Percentiles rank a stretch among this genome's conserved stretches.
phyloP scores from a whole-genome alignment of 1,140 invertebrate species.

The Trissolcus basalis region DNA sequence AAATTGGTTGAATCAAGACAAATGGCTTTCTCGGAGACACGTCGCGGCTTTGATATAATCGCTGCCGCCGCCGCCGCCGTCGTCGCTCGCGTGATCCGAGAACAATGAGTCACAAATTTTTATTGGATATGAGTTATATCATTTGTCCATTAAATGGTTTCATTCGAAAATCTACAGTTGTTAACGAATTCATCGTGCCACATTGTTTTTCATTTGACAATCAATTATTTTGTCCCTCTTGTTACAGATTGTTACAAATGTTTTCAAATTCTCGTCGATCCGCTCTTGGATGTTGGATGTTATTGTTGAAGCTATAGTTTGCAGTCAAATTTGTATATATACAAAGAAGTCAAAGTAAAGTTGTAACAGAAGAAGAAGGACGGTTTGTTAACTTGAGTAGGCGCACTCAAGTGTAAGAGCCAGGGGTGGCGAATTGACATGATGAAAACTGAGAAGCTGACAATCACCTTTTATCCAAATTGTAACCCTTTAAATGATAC shows the following conservation, averaged over 20 bases:
- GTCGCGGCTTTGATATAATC: constrained; percentile 47
- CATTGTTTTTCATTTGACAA: constrained; percentile 29
- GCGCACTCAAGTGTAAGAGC: constrained; percentile 26
- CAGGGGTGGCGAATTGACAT: constrained; percentile 44
- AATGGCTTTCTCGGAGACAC: constrained; percentile 58
- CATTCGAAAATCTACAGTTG: constrained; percentile 43
- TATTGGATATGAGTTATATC: constrained; percentile 50
- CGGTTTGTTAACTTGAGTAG: constrained; percentile 32
- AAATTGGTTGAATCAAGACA: constrained; percentile 57
- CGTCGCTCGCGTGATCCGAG: constrained; percentile 44
- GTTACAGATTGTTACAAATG: constrained; percentile 9
- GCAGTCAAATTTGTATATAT: too few relatives aligned
- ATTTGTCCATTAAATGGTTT: constrained; percentile 35
- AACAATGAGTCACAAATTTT: constrained; percentile 49
- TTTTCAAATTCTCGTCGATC: too few relatives aligned
- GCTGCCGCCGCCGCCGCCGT: too few relatives aligned
- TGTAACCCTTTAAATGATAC: too few relatives aligned
- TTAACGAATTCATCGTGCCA: constrained; percentile 49
- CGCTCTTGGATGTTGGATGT: too few relatives aligned
- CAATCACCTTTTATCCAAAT: constrained; percentile 31
- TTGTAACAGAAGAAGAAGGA: constrained; percentile 28
- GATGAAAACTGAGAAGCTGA: constrained; percentile 41
- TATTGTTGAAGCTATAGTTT: too few relatives aligned
- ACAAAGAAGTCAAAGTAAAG: too few relatives aligned
- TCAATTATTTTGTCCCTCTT: constrained; percentile 22